Percentiles rank a stretch among this genome's conserved stretches.
Conservation (phyloP, 1,140 invertebrate species). For the Helicorthomorpha holstii region DNA sequence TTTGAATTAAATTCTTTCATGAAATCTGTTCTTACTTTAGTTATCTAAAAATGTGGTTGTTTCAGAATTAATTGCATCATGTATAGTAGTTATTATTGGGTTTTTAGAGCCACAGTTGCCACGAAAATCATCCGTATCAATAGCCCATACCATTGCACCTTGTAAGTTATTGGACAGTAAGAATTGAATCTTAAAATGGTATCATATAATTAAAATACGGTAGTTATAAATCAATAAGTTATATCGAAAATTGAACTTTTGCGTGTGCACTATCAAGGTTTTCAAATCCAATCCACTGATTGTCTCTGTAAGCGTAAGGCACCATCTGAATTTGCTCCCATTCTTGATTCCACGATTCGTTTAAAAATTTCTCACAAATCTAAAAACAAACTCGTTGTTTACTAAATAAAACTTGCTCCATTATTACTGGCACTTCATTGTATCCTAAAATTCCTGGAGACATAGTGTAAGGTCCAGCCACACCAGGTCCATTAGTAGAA, state of each 20-base stretch:
- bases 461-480: slow-evolving; percentile 60
- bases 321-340: slow-evolving; percentile 44
- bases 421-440: slow-evolving; percentile 36
- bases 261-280: slow-evolving; percentile 57
- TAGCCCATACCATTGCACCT: slow-evolving; percentile 47
- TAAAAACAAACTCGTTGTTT: slow-evolving; percentile 15
- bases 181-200: slow-evolving; percentile 14
- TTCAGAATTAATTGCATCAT: too few relatives aligned
- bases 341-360: slow-evolving; percentile 38
- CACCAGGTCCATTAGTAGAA: slow-evolving; percentile 45
- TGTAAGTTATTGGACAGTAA: slow-evolving; percentile 23
- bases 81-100: too few relatives aligned
- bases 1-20: too few relatives aligned
- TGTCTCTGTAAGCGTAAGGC: slow-evolving; percentile 48
- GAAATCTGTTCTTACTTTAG: too few relatives aligned
- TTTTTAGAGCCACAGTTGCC: slow-evolving; percentile 42
- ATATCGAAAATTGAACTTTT: too few relatives aligned
- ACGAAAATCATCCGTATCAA: slow-evolving; percentile 29
- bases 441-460: slow-evolving; percentile 79
- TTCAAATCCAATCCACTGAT: slow-evolving; percentile 75
- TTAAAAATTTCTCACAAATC: slow-evolving; percentile 48
- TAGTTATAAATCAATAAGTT: too few relatives aligned
- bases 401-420: neutral
- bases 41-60: too few relatives aligned
- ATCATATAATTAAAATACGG: too few relatives aligned